Evolutionary conservation across 2,113 vertebrate species (phyloP), one percentile per base, ranked within the genome.

Genomic region (Cisticola juncidis): DNA sequence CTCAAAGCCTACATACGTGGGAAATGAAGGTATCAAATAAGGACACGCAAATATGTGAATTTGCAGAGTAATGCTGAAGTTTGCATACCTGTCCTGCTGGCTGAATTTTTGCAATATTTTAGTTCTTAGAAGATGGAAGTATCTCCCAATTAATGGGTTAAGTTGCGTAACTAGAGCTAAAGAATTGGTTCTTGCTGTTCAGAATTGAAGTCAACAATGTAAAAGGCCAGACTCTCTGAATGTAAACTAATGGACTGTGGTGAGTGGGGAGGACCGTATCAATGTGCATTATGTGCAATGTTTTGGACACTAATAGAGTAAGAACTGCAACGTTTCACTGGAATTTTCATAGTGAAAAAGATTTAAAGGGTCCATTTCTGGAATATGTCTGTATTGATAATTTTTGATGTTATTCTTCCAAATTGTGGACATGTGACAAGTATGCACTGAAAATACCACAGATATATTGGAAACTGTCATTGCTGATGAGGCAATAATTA

Each of bases 1-100:
- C 11, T 54, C 12, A 4, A 38, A 65, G 48, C 50, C n/a, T 77
- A 2, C 3, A 2, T 71, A 8, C 6, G 0, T 36, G 7, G 25
- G 23, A 68, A 45, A 28, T 11, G 17, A 77, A 54, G 26, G 25
- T 42, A 54, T 6, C 8, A 91, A 45, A 29, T n/a, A 88, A 54
- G 22, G 25, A 50, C 31, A 62, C n/a, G 24, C 5, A 69, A 69
- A 33, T 54, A 28, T 0, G 0, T 44, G 29, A 76, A 56, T 68
- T n/a, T n/a, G 9, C 10, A 48, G 13, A 10, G 11, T 90, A 76
- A 28, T 25, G 22, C 23, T 82, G 18, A 62, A 66, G 21, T 45
- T 81, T 60, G 12, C 54, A 5, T 62, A 9, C 3, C 1, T 54
- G 23, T 82, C 15, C 23, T 45, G 5, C n/a, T 87, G 25, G 17